phyloP scores from a whole-genome alignment of 2,113 vertebrate genomes.

The Pteronura brasiliensis region DNA sequence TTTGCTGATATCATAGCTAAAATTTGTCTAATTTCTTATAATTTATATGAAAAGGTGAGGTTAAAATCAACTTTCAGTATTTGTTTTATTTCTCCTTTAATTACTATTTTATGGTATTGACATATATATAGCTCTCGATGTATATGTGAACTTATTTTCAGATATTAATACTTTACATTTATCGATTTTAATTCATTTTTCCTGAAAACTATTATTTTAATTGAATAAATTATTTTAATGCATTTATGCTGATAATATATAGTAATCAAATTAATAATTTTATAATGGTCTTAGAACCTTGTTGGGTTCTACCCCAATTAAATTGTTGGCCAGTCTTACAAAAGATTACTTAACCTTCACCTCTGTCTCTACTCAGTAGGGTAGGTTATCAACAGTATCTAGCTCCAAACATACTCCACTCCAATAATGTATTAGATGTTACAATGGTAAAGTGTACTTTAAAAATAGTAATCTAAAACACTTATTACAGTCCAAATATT shows the following conservation, averaged over 20 bases:
- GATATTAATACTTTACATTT: not conserved
- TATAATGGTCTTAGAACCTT: not conserved
- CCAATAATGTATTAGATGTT: not conserved
- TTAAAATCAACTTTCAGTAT: not conserved
- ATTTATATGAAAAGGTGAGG: not conserved
- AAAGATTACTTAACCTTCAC: not conserved
- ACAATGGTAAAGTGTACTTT: not conserved
- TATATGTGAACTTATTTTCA: not conserved
- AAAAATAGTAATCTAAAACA: constrained; percentile 42
- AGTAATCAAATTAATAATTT: not conserved
- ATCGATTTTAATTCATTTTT: not conserved
- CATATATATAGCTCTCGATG: not conserved
- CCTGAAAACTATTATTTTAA: not conserved
- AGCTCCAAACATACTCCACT: not conserved
- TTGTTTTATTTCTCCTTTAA: not conserved
- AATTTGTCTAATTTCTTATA: not conserved
- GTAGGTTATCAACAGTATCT: not conserved
- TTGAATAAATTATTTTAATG: not conserved
- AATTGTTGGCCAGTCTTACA: not conserved
- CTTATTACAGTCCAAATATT: constrained; percentile 41
- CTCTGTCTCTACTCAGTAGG: not conserved
- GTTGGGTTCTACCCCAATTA: not conserved
- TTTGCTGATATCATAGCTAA: not conserved
- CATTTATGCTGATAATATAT: not conserved
- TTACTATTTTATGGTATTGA: not conserved